Base-by-base conservation (phyloP, 1,140 invertebrate genomes). In the Globodera ellingtonae region DNA sequence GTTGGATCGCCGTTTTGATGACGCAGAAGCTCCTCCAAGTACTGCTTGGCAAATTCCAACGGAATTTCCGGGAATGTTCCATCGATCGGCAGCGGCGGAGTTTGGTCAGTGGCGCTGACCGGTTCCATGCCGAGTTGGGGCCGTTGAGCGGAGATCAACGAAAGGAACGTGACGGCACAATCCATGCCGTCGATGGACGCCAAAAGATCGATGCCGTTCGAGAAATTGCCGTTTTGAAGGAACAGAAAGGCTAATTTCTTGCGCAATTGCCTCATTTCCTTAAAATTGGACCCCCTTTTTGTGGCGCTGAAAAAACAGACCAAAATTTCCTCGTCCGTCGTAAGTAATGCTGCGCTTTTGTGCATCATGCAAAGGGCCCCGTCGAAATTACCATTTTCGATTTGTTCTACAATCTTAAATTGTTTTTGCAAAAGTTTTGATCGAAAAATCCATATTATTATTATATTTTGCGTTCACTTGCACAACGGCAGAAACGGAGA, bases 201-300 rank as follows among this genome's bases (percentile, higher is more conserved):
- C n/a, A 77, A 47, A 24, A 77, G 69, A 47, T 48, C 24, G 50
- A 77, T 65, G 65, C 62, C 59, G 35, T 77, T 50, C n/a, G 24
- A 24, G 46, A 77, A 77, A 44, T 69, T 46, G 13, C 10, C 75
- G 24, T 47, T 13, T 47, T 77, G 75, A 24, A 77, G 75, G 50
- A 67, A 69, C 8, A 47, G 21, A 67, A 46, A 15, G 8, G 75
- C 75, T n/a, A 77, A 24, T 44, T 67, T 77, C 65, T 77, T 69
- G 47, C 48, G 69, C 24, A 77, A 46, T 15, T n/a, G 47, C 5
- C n/a, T 21, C 21, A 77, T 44, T 77, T 77, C 48, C 65, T 77
- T 70, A 67, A 62, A 18, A 4, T 6, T 2, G 56, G 0, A 0
- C 6, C 5, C 18, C 6, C 13, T 18, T 18, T 18, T 18, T 18